Base-by-base conservation (phyloP, 2,888 invertebrate species). In the Himalopsyche kuldschensis region DNA sequence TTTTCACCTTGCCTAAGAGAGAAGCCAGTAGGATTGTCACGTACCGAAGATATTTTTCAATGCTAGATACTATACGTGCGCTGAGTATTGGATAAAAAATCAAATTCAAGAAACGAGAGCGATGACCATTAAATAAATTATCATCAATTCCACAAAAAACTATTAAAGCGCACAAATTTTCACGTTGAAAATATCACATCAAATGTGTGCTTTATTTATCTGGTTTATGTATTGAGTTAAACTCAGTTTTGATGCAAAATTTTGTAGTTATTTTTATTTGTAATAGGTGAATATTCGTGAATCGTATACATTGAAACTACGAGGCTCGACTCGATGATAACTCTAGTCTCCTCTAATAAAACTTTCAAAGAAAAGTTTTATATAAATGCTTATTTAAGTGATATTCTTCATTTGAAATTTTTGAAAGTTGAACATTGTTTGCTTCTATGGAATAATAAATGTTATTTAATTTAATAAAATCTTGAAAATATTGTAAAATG, bases 21-120 rank as follows among this genome's bases (percentile, higher is more conserved):
- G 81, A 76, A 76, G 77, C 24, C 63, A 31, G 82, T 79, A 27
- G 81, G 84, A 86, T 85, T 85, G 85, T 86, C 86, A 86, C 86
- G 86, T 84, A 46, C 81, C 24, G 82, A 63, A 82, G 85, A 86
- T 86, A 86, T 86, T 86, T 86, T 86, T 86, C 86, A 85, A 83
- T 84, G 80, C 78, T 27, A 78, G 84, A 86, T 85, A 85, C 82
- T 85, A 80, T 76, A 86, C 86, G 86, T 86, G 86, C 24, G 82
- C 69, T 31, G 31, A 77, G 41, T 80, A 41, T 76, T n/a, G 20
- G 76, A 41, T 41, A 76, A n/a, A 76, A 41, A n/a, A 69, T 69
- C 15, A 3, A 32, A 32, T 32, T 41, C 35, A 32, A 6, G 32
- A 27, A 27, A 69, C 5, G 3, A 0, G 69, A 69, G 69, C 11